Conservation (phyloP, 2,113 vertebrate species). For the Anhinga anhinga region DNA sequence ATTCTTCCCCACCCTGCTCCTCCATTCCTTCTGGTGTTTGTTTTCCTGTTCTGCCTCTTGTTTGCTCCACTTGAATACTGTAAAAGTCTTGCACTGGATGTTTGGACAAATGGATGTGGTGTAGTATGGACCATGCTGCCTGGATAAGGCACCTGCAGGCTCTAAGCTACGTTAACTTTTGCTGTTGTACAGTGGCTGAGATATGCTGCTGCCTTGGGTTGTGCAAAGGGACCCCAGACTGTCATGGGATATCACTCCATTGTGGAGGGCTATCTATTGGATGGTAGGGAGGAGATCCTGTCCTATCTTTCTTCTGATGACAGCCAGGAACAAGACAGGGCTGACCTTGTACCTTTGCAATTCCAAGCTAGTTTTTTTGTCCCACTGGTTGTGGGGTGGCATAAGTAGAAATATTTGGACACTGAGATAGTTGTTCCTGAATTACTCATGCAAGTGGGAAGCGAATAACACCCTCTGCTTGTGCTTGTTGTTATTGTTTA, state of each 20-base stretch:
- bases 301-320: not conserved
- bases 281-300: not conserved
- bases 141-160: not conserved
- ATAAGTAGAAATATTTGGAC: not conserved
- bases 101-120: not conserved
- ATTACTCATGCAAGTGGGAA: not conserved
- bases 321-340: not conserved
- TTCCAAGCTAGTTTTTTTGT: not conserved
- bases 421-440: not conserved
- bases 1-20: not conserved
- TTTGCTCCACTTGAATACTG: not conserved
- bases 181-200: not conserved
- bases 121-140: not conserved
- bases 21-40: not conserved
- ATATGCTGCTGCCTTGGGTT: not conserved
- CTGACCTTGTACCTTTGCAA: not conserved
- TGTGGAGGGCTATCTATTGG: not conserved
- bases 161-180: fast-evolving
- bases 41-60: not conserved
- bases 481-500: not conserved
- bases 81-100: not conserved
- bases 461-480: not conserved
- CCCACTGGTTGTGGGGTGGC: not conserved
- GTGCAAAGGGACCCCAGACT: not conserved
- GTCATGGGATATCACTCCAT: fast-evolving